Evolutionary conservation across 1,140 invertebrate genomes (phyloP).

Genomic region (Euglossa dilemma): DNA sequence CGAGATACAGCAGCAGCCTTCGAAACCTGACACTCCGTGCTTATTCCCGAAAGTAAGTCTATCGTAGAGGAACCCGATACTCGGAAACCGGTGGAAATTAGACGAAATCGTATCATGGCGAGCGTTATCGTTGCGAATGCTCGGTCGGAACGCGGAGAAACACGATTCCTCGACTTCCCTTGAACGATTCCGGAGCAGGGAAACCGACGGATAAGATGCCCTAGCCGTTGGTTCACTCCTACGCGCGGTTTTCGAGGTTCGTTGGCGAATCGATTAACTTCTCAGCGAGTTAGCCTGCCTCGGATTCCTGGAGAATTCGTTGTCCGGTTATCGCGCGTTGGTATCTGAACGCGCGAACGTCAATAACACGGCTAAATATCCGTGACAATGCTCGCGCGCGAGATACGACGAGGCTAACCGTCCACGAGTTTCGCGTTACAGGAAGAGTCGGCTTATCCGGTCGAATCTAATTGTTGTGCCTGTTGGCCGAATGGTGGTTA

Average conservation of each 20-base stretch:
- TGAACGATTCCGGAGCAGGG: neutral
- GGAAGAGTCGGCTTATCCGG: conserved; percentile 70
- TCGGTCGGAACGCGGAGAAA: neutral
- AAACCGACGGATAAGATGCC: neutral
- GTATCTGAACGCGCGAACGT: conserved; percentile 26
- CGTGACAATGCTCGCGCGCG: conserved; percentile 50
- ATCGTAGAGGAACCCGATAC: neutral
- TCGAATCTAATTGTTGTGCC: conserved; percentile 75
- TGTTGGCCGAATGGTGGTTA: conserved; percentile 68
- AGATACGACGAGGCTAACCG: conserved; percentile 50
- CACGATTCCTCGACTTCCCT: neutral
- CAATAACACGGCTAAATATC: conserved; percentile 53
- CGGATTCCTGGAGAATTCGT: conserved; percentile 14
- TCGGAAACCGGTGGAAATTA: neutral
- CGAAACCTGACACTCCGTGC: no score
- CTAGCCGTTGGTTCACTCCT: neutral
- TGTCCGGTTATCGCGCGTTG: conserved; percentile 16
- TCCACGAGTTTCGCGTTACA: conserved; percentile 74
- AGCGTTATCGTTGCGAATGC: neutral
- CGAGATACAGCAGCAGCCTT: no score
- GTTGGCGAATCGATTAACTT: conserved; percentile 27
- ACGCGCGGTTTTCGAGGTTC: conserved; percentile 3
- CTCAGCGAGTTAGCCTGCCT: neutral
- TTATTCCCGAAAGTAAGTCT: neutral
- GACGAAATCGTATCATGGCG: neutral